These are phyloP conservation scores for Thymelicus sylvestris DNA, from an alignment of 2,888 invertebrate species.

Conservation along the genomic window DNA sequence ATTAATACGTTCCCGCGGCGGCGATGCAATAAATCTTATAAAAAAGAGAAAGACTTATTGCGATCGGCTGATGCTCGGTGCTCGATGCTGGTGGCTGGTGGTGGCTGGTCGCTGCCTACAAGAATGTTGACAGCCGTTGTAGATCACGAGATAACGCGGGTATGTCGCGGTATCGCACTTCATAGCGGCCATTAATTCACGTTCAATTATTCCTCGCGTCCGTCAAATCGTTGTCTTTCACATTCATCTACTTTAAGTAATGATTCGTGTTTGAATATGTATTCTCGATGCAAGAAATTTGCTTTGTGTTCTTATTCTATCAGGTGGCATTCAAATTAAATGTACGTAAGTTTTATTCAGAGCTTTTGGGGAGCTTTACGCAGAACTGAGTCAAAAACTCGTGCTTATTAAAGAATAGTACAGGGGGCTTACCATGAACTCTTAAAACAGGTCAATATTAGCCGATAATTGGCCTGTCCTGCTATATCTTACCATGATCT, in stretches of 20 bases:
- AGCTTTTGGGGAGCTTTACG: no score
- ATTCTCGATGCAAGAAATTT: no score
- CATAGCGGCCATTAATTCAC: conserved; percentile 7
- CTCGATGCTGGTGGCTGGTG: not conserved
- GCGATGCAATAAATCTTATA: conserved; percentile 20
- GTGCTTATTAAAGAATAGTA: no score
- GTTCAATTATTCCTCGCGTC: conserved; percentile 17
- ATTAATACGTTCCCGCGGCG: conserved; percentile 25
- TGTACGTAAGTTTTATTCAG: no score
- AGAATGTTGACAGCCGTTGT: conserved; percentile 26
- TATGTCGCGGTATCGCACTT: conserved; percentile 8
- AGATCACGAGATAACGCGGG: conserved; percentile 2
- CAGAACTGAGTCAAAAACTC: no score
- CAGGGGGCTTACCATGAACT: no score
- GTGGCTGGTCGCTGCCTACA: conserved; percentile 1
- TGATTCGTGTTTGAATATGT: no score
- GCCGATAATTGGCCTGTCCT: no score
- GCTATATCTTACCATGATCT: no score
- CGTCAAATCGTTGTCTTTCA: conserved; percentile 11
- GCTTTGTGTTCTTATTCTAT: no score
- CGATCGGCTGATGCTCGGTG: not conserved
- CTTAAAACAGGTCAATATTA: no score
- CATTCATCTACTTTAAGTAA: conserved; percentile 2
- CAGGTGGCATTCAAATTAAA: no score
- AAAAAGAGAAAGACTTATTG: conserved; percentile 22